Evolutionary conservation across 2,888 invertebrate species (phyloP).

Genomic region (Acanthosepion pharaonis): DNA sequence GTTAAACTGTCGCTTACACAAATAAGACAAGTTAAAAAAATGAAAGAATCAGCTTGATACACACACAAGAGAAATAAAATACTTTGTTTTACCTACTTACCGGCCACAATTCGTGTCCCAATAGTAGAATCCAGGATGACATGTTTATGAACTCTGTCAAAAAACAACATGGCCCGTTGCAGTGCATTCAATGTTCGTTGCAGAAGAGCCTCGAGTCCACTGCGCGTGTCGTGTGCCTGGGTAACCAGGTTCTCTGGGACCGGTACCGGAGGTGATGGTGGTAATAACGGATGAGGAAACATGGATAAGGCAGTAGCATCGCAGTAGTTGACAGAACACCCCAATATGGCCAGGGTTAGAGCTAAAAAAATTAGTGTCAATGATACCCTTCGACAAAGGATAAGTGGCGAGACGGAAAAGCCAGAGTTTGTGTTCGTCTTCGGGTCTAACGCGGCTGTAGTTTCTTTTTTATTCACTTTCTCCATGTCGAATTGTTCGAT

Average conservation of each 20-base stretch:
- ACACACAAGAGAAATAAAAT: not conserved
- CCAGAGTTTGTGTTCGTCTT: not conserved
- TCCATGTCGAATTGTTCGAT: not conserved
- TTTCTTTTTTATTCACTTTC: not conserved
- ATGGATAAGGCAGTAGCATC: not conserved
- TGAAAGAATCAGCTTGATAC: not conserved
- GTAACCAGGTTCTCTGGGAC: not conserved
- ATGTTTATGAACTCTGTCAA: conserved; percentile 59
- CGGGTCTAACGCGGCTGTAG: not conserved
- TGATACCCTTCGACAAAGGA: not conserved
- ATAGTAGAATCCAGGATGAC: conserved; percentile 71
- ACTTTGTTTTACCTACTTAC: conserved; percentile 55
- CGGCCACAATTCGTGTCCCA: conserved; percentile 70
- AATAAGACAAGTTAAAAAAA: not conserved
- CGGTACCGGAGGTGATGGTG: not conserved
- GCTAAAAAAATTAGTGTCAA: not conserved
- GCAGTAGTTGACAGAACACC: not conserved
- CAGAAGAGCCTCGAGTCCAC: conserved; percentile 44
- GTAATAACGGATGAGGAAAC: not conserved
- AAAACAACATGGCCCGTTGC: conserved; percentile 61
- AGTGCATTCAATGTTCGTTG: conserved; percentile 56
- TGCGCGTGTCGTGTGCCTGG: not conserved
- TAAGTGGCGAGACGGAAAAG: not conserved
- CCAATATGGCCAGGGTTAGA: not conserved
- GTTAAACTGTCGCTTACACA: too few relatives aligned